phyloP scores from a whole-genome alignment of 2,113 vertebrate genomes.

The Gobio gobio region DNA sequence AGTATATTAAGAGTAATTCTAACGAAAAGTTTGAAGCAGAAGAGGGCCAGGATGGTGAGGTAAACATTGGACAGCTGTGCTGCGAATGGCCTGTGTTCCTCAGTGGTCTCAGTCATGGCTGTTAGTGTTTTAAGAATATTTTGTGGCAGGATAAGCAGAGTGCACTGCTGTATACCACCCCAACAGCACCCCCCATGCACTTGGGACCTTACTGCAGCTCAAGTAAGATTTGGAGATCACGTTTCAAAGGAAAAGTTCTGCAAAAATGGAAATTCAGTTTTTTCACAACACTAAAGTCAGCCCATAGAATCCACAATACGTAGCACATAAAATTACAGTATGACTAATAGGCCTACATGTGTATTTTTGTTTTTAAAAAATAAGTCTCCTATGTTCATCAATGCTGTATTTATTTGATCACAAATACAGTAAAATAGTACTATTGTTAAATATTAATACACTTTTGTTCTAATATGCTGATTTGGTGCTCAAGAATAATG shows the following conservation, averaged over 20 bases:
- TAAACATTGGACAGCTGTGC: conserved; percentile 93
- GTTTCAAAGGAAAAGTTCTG: neutral
- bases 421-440: neutral
- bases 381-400: neutral
- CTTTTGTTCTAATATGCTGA: too few species aligned
- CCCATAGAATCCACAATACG: neutral
- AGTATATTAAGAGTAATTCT: conserved; percentile 96
- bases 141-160: conserved; percentile 56
- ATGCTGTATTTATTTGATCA: neutral
- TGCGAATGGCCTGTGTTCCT: conserved; percentile 86
- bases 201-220: conserved; percentile 22
- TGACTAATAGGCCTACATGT: neutral
- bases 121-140: conserved; percentile 52
- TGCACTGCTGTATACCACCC: neutral
- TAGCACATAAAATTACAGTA: too few species aligned
- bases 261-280: neutral
- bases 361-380: too few species aligned
- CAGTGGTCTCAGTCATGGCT: conserved; percentile 82
- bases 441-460: neutral
- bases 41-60: conserved; percentile 94
- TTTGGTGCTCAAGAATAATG: too few species aligned
- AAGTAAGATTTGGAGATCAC: neutral
- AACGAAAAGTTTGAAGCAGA: conserved; percentile 97
- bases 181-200: conserved; percentile 33
- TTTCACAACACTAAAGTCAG: neutral